Evolutionary conservation across 2,113 vertebrate species (phyloP).

Genomic region (Rhagologus leucostigma): DNA sequence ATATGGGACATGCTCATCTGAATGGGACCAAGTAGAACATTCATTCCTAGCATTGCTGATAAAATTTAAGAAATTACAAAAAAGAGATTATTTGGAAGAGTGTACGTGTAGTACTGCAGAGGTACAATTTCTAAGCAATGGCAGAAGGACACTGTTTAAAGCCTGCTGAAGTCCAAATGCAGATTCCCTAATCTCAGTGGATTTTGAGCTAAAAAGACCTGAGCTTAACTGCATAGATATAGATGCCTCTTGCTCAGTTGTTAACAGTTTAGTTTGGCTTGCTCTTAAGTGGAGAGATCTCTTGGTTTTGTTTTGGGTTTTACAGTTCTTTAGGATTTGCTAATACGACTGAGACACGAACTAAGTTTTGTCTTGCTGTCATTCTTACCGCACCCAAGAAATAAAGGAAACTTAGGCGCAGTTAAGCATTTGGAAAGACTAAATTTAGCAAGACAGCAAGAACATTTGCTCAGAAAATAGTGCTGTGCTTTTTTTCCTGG

Average conservation of each 20-base stretch:
- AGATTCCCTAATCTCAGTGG: neutral
- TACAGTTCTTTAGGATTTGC: neutral
- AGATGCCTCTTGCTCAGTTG: neutral
- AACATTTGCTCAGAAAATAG: neutral
- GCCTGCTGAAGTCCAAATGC: neutral
- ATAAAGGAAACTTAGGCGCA: neutral
- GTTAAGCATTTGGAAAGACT: neutral
- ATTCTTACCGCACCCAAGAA: neutral
- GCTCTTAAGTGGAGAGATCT: neutral
- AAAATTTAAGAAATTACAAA: neutral
- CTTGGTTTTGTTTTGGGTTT: neutral
- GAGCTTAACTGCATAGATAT: rapidly evolving
- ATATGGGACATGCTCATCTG: neutral
- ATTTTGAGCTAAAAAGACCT: neutral
- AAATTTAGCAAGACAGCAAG: neutral
- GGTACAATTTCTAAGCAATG: neutral
- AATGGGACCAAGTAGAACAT: neutral
- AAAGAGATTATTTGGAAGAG: neutral
- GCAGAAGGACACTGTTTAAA: neutral
- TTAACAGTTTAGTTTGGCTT: neutral
- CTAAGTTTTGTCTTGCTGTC: neutral
- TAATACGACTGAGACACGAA: neutral
- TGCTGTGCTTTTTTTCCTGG: neutral
- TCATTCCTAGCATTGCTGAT: neutral
- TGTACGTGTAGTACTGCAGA: neutral